Percentiles rank a stretch among this genome's conserved stretches.
These are phyloP conservation scores for Callimorpha dominula DNA, from an alignment of 2,888 invertebrate genomes.

Conservation along the genomic window DNA sequence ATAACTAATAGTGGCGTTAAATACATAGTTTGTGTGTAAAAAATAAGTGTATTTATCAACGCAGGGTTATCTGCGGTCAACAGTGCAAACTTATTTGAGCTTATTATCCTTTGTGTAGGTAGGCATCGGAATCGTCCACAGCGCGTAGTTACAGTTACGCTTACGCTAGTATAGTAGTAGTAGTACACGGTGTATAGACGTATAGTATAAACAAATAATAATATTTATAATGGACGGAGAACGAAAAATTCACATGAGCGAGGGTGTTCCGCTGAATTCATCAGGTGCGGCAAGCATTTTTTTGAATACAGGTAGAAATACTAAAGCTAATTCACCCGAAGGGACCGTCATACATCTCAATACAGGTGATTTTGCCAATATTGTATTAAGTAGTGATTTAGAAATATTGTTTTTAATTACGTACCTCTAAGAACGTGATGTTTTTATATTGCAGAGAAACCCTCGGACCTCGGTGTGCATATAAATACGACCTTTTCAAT, in stretches of 20 bases:
- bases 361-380: slow-evolving; percentile 71
- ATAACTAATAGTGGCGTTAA: slow-evolving; percentile 28
- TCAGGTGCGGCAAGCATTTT: slow-evolving; percentile 80
- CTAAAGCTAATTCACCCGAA: slow-evolving; percentile 72
- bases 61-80: slow-evolving; percentile 68
- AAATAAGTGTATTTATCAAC: slow-evolving; percentile 65
- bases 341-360: slow-evolving; percentile 82
- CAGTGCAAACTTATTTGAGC: slow-evolving; percentile 77
- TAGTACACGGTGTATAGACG: slow-evolving; percentile 49
- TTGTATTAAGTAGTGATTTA: neutral
- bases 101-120: slow-evolving; percentile 65
- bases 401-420: slow-evolving; percentile 5
- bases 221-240: slow-evolving; percentile 76
- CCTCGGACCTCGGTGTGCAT: slow-evolving; percentile 80
- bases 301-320: slow-evolving; percentile 78
- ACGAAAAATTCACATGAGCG: slow-evolving; percentile 76
- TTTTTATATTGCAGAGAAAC: slow-evolving; percentile 72
- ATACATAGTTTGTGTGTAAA: slow-evolving; percentile 59
- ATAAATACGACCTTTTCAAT: slow-evolving; percentile 82
- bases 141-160: slow-evolving; percentile 70
- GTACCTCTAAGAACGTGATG: slow-evolving; percentile 34
- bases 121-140: slow-evolving; percentile 46
- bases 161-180: slow-evolving; percentile 67
- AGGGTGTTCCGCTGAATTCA: slow-evolving; percentile 78
- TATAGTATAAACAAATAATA: slow-evolving; percentile 44